Conservation (phyloP, 2,888 invertebrate species). For the Chymomyza caudatula region DNA sequence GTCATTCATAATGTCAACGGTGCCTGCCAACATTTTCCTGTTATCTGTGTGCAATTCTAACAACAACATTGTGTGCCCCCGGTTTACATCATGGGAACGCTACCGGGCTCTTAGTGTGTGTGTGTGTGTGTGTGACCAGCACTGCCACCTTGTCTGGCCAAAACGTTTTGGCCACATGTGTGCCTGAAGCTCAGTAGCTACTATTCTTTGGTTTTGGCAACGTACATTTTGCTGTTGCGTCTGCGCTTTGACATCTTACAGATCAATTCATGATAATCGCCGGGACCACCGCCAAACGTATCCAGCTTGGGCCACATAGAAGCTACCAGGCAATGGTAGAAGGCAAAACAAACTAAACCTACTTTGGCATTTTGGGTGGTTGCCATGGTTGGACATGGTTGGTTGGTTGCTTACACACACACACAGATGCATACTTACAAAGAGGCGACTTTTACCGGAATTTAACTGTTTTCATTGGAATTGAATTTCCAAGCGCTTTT, state of each 20-base stretch:
- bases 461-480: conserved; percentile 70
- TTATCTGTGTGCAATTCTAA: conserved; percentile 69
- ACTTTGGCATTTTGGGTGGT: conserved; percentile 59
- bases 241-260: conserved; percentile 75
- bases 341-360: neutral
- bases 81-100: conserved; percentile 12
- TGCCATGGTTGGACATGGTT: neutral
- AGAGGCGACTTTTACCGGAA: conserved; percentile 57
- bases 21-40: conserved; percentile 70
- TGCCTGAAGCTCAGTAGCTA: neutral
- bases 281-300: conserved; percentile 61
- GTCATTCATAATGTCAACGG: conserved; percentile 72
- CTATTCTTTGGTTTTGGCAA: conserved; percentile 45
- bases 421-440: neutral
- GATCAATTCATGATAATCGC: conserved; percentile 76
- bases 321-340: neutral
- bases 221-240: conserved; percentile 47
- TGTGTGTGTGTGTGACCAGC: neutral
- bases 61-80: conserved; percentile 56
- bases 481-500: conserved; percentile 55
- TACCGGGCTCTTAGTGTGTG: conserved; percentile 9
- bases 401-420: too few species aligned
- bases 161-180: neutral
- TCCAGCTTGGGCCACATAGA: conserved; percentile 34
- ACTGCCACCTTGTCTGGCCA: neutral